Percentiles rank a stretch among this genome's conserved stretches.
phyloP scores from a whole-genome alignment of 2,888 invertebrate genomes.

The Athalia cordata region DNA sequence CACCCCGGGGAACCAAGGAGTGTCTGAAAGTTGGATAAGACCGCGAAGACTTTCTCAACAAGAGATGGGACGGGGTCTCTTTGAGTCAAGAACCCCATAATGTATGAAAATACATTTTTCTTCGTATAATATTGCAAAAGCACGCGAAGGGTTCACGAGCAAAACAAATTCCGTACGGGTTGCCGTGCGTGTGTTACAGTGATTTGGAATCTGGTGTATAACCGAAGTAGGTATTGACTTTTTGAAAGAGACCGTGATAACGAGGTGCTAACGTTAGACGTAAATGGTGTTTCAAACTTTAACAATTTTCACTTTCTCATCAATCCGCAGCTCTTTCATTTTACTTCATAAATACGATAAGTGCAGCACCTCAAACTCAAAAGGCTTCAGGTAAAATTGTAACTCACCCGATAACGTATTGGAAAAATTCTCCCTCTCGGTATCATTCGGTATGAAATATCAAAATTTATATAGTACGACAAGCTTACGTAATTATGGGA shows the following conservation, averaged over 20 bases:
- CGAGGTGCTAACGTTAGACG: background rate
- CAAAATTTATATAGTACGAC: too few species aligned
- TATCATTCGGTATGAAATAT: too few species aligned
- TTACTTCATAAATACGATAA: too few species aligned
- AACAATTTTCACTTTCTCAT: background rate
- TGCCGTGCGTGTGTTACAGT: background rate
- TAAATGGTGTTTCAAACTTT: background rate
- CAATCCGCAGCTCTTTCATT: background rate
- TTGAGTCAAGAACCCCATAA: background rate
- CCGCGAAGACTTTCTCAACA: background rate
- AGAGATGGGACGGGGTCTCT: background rate
- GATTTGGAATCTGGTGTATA: background rate
- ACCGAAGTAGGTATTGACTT: background rate
- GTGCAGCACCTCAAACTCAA: too few species aligned
- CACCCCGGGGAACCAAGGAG: background rate
- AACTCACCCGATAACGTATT: too few species aligned
- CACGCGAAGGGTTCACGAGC: background rate
- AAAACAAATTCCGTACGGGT: background rate
- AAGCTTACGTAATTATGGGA: too few species aligned
- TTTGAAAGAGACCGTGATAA: background rate
- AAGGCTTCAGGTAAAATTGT: too few species aligned
- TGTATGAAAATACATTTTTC: background rate
- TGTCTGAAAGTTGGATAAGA: background rate
- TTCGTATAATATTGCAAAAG: background rate
- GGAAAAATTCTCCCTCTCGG: too few species aligned